Evolutionary conservation across 2,797 vertebrate genomes (phyloP), one percentile per base, ranked within the genome.

Genomic region (Acanthopagrus latus): DNA sequence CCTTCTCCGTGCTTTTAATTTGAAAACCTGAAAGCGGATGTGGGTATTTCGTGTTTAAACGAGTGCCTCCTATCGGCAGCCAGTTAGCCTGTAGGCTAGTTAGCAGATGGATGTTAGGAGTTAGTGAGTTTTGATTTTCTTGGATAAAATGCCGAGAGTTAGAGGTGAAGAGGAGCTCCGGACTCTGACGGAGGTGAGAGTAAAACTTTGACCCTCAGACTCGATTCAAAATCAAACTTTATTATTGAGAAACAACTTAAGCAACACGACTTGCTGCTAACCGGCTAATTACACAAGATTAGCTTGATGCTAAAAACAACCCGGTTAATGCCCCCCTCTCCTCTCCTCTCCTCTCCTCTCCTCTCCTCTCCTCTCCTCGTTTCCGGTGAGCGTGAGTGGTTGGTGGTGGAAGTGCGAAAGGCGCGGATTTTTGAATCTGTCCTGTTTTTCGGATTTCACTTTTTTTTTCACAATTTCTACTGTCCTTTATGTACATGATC

Each of bases 101-200:
- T 55, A 47, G 71, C 41, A 25, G 17, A 13, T 56, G 9, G 11
- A 17, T 2, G 12, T 4, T 3, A 13, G n/a, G 4, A 13, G n/a
- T 58, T 23, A 16, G 0, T 29, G 25, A 16, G 25, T 1, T 5
- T 1, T 5, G 12, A 46, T 33, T 52, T 66, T 27, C 11, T 0
- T 6, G 56, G 25, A 3, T 17, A 41, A 79, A 10, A 92, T 92
- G 91, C 62, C 78, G 12, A 48, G 43, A 3, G 86, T 91, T 0
- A 25, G 10, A 4, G 2, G 41, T 0, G 84, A 82, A 43, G 64
- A 11, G 52, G 89, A 91, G 76, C 78, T 74, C 56, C 74, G 46
- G 41, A 85, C 78, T 71, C 60, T 92, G 20, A 8, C 12, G 5
- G 83, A 90, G 86, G 91, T 91, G 38, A 84, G 73, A 56, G 43